Evolutionary conservation across 2,888 invertebrate genomes (phyloP), one percentile per base, ranked within the genome.

Genomic region (Eupithecia insigniata): DNA sequence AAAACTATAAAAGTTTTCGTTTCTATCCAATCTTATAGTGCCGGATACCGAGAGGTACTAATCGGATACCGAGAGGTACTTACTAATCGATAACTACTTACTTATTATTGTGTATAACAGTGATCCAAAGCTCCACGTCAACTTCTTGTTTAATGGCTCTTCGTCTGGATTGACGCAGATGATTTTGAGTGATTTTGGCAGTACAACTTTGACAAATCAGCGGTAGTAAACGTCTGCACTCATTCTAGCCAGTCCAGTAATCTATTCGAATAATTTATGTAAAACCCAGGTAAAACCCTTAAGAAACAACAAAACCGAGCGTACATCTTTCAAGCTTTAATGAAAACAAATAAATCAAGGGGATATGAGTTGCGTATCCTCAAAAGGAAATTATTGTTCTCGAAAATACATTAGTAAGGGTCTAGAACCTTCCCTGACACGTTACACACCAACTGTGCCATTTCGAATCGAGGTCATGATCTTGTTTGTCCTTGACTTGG

Each of bases 351-450:
- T 58, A 60, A 60, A 60, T 60, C 60, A 60, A 30, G 14, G 4
- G 10, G 2, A 10, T 60, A 60, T 60, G 60, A 30, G 60, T 60
- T 30, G 30, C 18, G 60, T 60, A 60, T 62, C 36, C 36, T 34
- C 34, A 62, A 34, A 34, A 62, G 34, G 55, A 30, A 34, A 71
- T 71, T 69, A 69, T 72, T 67, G 55, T 68, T 61, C 58, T 68
- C 60, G 34, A 32, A 66, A 75, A 72, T 69, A 71, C 76, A 77
- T 77, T 74, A 72, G 70, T 75, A 74, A 72, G 67, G 18, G 18
- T 60, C 30, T 30, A 60, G 60, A 60, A 30, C 60, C 6, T 30
- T 60, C 18, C 28, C 16, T 28, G 16, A 58, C 58, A 28, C 12
- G 26, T 28, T 28, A 28, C 16, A 16, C 12, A 16, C 28, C 30